Evolutionary conservation across 2,888 invertebrate species (phyloP).

Genomic region (Drosophila prolongata): DNA sequence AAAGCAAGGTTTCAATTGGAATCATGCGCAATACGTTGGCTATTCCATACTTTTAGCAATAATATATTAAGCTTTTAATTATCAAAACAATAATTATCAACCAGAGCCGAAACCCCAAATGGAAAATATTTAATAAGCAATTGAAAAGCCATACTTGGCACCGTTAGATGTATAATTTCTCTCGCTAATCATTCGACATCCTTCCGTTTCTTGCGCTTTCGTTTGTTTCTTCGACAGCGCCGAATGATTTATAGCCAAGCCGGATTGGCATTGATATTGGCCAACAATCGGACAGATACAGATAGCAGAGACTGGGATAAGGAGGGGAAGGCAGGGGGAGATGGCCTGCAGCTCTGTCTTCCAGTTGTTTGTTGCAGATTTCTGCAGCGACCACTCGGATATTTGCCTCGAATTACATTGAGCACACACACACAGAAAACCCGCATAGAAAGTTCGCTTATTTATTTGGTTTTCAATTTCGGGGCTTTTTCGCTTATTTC

Average conservation of each 20-base stretch:
- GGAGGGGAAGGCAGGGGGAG: not conserved
- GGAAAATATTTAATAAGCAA: too few species aligned
- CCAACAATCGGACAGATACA: conserved; percentile 37
- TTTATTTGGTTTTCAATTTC: conserved; percentile 48
- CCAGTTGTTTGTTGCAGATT: conserved; percentile 57
- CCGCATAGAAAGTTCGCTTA: conserved; percentile 41
- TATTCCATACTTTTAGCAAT: too few species aligned
- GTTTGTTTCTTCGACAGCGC: conserved; percentile 19
- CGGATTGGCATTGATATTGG: conserved; percentile 70
- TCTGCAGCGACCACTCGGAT: conserved; percentile 53
- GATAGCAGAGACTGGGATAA: conserved; percentile 4
- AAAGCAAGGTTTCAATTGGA: not conserved
- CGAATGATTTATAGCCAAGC: conserved; percentile 71
- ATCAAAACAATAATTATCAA: too few species aligned
- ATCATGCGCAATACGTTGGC: not conserved
- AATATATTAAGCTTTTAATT: not conserved
- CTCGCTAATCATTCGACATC: conserved; percentile 66
- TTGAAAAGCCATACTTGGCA: conserved; percentile 21
- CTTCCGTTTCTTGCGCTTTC: not conserved
- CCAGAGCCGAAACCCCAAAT: too few species aligned
- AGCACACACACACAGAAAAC: conserved; percentile 23
- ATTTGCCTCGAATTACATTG: conserved; percentile 73
- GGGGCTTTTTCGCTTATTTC: conserved; percentile 21
- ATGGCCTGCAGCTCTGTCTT: conserved; percentile 1
- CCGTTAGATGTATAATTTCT: conserved; percentile 44